Evolutionary conservation across 2,888 invertebrate genomes (phyloP).

Genomic region (Deroplatys truncata): DNA sequence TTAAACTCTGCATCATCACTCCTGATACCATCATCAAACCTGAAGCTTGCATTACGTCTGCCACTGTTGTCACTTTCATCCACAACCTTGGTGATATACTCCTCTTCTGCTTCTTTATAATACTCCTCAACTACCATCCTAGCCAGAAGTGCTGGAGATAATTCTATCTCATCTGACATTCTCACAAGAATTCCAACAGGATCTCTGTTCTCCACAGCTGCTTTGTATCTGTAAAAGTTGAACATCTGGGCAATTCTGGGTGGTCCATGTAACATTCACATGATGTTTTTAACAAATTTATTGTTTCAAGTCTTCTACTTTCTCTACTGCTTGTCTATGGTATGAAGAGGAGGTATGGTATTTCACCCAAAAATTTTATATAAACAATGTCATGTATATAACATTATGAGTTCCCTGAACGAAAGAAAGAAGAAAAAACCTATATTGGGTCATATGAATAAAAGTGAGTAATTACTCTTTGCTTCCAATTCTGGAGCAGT

Average conservation of each 20-base stretch:
- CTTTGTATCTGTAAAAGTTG: slow-evolving; percentile 48
- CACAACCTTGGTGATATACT: background rate
- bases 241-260: slow-evolving; percentile 30
- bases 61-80: background rate
- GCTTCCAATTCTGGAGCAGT: too few relatives aligned
- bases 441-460: too few relatives aligned
- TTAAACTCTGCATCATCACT: background rate
- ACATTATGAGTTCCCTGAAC: too few relatives aligned
- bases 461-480: too few relatives aligned
- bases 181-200: slow-evolving; percentile 57
- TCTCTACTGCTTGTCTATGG: too few relatives aligned
- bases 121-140: slow-evolving; percentile 55
- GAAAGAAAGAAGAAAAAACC: too few relatives aligned
- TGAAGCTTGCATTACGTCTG: background rate
- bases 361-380: too few relatives aligned
- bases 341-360: too few relatives aligned
- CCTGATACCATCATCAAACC: background rate
- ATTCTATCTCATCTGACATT: slow-evolving; percentile 50
- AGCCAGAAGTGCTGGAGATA: slow-evolving; percentile 57
- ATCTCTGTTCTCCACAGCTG: slow-evolving; percentile 44
- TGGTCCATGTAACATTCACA: too few relatives aligned
- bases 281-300: background rate
- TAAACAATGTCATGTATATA: too few relatives aligned
- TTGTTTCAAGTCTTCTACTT: background rate
- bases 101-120: slow-evolving; percentile 37